Base-by-base conservation (phyloP, 2,888 invertebrate genomes). In the Stegophylla sp. region DNA sequence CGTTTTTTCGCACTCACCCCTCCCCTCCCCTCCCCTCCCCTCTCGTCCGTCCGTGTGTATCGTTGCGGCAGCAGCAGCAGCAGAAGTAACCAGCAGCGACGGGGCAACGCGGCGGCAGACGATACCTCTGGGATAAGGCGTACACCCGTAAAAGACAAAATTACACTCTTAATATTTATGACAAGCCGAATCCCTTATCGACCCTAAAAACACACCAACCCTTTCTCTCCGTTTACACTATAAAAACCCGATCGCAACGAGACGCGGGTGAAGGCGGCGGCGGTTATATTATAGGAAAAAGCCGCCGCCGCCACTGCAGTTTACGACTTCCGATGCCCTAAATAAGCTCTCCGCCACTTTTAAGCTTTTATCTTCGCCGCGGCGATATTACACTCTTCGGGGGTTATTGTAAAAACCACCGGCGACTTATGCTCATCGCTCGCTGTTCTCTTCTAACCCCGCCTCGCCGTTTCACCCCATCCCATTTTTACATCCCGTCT, bases 91-190 rank as follows among this genome's bases (percentile, higher is more conserved):
- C 34, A 17, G n/a, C 63, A 23, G 15, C 59, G 20, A 20, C 20
- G 28, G 61, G 26, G 15, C 59, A 15, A 5, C n/a, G 15, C 59
- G 23, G 3, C n/a, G 66, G 67, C 59, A 59, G 79, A 79, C 79
- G 69, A 79, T 79, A 79, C 79, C 79, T 79, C 79, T 79, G 79
- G 79, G 79, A 79, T 79, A 61, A 79, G 71, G 79, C 79, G n/a
- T n/a, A 71, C 79, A 71, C 79, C 79, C 79, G 79, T 79, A 79
- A 79, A 79, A 79, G 79, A 79, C 79, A 79, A 79, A 79, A 79
- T 79, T 79, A 79, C 79, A 79, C 79, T 79, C 79, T 79, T 79
- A 79, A 79, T 79, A 79, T 79, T 79, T 79, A 79, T 79, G 79
- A 79, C 79, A 63, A 79, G 79, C 71, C 61, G 79, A 79, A 79